Percentiles rank a stretch among this genome's conserved stretches.
Conservation (phyloP, 2,113 vertebrate genomes). For the Callocephalon fimbriatum region DNA sequence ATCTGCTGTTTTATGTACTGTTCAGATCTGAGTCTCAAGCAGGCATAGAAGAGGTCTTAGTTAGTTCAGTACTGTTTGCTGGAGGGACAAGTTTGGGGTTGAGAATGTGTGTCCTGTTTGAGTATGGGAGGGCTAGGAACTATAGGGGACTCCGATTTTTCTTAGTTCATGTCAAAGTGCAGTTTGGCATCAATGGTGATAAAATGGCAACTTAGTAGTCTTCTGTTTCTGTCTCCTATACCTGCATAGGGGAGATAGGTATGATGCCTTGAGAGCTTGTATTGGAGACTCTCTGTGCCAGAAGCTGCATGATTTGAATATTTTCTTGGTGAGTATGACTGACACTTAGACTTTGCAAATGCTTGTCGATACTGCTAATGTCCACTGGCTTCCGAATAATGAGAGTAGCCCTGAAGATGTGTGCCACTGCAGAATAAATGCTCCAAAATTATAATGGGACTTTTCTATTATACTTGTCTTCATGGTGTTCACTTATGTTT, state of each 20-base stretch:
- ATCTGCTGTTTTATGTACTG: neutral
- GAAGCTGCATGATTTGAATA: constrained; percentile 88
- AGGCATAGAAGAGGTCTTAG: neutral
- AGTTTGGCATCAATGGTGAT: neutral
- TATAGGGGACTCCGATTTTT: neutral
- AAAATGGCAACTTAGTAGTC: neutral
- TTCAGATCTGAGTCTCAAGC: neutral
- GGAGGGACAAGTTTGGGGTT: neutral
- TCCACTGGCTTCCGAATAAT: neutral
- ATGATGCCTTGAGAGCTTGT: constrained; percentile 92
- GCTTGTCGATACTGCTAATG: neutral
- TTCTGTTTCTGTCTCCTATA: neutral
- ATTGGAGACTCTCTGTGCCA: constrained; percentile 89
- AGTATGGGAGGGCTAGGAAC: neutral
- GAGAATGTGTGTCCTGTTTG: neutral
- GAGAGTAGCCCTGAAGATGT: neutral
- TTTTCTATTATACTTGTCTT: neutral
- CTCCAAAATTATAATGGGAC: neutral
- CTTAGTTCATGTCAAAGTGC: neutral
- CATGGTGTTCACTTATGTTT: neutral
- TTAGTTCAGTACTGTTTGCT: neutral
- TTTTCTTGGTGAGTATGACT: constrained; percentile 90
- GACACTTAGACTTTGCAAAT: neutral
- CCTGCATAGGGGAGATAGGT: constrained; percentile 86
- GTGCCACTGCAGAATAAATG: neutral